A percentile compares a stretch with the other conserved stretches of the same genome.
These are phyloP conservation scores for Peromyscus melanophrys DNA, from an alignment of 2,797 vertebrate genomes.

Conservation along the genomic window DNA sequence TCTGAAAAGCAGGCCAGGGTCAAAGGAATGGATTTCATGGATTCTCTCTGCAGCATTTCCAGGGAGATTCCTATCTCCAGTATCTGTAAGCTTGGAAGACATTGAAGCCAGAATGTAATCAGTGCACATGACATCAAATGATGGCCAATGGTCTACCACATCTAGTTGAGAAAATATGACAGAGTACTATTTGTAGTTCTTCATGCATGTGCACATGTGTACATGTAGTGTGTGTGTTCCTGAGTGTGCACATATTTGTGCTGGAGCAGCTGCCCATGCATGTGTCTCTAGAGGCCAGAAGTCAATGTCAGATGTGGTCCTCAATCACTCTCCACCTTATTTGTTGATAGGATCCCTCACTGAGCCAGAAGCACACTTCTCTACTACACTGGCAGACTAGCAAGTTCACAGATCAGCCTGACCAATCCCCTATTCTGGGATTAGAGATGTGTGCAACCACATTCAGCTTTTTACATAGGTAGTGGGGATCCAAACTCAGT, in stretches of 20 bases:
- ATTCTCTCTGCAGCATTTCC: slow-evolving; percentile 55
- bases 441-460: background rate
- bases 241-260: background rate
- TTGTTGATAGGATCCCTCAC: background rate
- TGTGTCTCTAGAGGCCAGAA: background rate
- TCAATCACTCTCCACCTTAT: background rate
- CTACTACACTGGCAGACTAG: background rate
- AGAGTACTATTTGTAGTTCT: background rate
- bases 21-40: slow-evolving; percentile 67
- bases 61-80: background rate
- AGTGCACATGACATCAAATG: slow-evolving; percentile 53
- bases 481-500: background rate
- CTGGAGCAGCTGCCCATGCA: background rate
- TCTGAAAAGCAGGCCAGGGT: slow-evolving; percentile 63
- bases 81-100: slow-evolving; percentile 38
- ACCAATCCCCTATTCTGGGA: background rate
- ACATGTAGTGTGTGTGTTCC: background rate
- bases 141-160: slow-evolving; percentile 16
- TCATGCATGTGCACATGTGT: background rate
- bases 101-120: slow-evolving; percentile 54
- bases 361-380: background rate
- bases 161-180: slow-evolving; percentile 14
- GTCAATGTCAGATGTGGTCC: background rate
- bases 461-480: background rate
- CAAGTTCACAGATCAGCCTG: background rate